Conservation (phyloP, 2,888 invertebrate species). For the Lasioglossum figueresi region DNA sequence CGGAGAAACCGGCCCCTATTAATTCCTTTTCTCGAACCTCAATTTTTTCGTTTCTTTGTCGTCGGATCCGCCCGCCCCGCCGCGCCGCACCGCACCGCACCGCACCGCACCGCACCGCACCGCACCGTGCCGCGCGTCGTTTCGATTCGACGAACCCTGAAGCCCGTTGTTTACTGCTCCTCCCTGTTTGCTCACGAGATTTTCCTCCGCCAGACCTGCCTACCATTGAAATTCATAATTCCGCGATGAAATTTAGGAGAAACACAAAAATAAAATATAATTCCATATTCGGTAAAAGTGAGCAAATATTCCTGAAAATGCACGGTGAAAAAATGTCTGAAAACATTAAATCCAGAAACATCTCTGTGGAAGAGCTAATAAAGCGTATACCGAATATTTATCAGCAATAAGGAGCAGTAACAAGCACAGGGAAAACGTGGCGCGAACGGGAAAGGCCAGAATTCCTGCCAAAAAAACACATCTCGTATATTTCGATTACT, state of each 20-base stretch:
- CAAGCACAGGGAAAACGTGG: not conserved
- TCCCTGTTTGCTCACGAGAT: not conserved
- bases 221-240: not conserved
- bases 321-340: not conserved
- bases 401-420: not conserved
- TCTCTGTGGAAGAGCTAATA: not conserved
- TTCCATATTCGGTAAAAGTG: not conserved
- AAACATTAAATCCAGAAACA: not conserved
- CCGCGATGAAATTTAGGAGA: not conserved
- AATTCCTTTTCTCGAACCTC: slow-evolving; percentile 28
- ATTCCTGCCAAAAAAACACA: not conserved
- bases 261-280: not conserved
- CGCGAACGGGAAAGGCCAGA: not conserved
- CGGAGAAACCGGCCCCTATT: slow-evolving; percentile 36
- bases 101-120: no score
- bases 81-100: no score
- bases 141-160: not conserved
- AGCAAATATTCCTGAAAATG: not conserved
- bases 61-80: not conserved
- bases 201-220: no score
- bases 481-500: not conserved
- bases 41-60: slow-evolving; percentile 10
- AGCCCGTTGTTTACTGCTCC: not conserved
- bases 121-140: no score
- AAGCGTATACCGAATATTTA: not conserved